Evolutionary conservation across 2,888 invertebrate species (phyloP).

Genomic region (Eledone cirrhosa): DNA sequence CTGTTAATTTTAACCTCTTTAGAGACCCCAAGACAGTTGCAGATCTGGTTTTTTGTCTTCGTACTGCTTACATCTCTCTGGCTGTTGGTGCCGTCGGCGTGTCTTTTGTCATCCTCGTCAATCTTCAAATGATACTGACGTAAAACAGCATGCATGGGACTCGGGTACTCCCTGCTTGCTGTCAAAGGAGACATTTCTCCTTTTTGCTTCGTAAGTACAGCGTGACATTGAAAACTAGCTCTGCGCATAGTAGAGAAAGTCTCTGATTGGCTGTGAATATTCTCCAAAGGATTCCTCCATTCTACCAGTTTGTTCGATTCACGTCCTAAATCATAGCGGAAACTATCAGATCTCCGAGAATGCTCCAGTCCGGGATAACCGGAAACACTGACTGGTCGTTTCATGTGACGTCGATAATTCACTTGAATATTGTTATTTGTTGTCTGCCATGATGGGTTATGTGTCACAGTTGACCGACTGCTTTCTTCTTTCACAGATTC

Average conservation of each 20-base stretch:
- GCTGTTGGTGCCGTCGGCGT: no score
- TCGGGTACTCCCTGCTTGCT: slow-evolving; percentile 19
- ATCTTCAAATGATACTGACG: slow-evolving; percentile 8
- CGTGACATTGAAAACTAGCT: slow-evolving; percentile 27
- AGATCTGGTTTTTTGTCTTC: no score
- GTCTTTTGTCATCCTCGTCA: background rate
- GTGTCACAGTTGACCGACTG: background rate
- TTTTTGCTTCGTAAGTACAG: slow-evolving; percentile 13
- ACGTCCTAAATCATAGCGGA: background rate
- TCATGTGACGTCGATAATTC: background rate
- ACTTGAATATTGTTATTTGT: background rate
- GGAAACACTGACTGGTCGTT: slow-evolving; percentile 4
- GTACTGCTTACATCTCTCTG: no score
- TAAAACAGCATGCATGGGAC: slow-evolving; percentile 31
- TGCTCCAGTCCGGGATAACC: slow-evolving; percentile 5
- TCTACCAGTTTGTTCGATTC: background rate
- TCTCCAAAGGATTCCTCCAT: background rate
- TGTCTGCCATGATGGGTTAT: background rate
- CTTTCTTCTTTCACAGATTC: slow-evolving; percentile 14
- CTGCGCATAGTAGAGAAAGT: slow-evolving; percentile 23
- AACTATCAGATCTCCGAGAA: background rate
- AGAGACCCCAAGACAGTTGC: no score
- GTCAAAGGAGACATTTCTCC: background rate
- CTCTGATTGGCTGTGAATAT: background rate
- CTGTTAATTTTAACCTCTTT: no score